Evolutionary conservation across 1,140 invertebrate genomes (phyloP).

Genomic region (Diprion similis): DNA sequence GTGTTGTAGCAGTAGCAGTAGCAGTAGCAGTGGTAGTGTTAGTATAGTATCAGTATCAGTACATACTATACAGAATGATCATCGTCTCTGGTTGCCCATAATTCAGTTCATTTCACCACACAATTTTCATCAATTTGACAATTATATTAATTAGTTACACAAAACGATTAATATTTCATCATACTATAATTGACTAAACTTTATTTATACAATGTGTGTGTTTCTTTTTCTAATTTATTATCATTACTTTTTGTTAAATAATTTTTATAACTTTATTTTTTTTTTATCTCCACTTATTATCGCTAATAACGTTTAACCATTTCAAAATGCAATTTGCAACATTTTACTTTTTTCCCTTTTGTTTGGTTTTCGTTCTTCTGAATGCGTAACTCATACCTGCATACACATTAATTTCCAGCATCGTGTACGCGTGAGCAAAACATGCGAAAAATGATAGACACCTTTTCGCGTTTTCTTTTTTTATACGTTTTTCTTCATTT

Average conservation of each 20-base stretch:
- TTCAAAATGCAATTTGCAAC: conserved; percentile 21
- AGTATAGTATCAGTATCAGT: neutral
- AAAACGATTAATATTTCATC: conserved; percentile 51
- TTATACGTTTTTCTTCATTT: conserved; percentile 19
- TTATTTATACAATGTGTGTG: conserved; percentile 52
- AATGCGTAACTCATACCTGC: too few species aligned
- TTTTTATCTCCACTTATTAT: conserved; percentile 13
- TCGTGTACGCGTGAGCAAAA: conserved; percentile 21
- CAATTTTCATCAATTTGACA: conserved; percentile 21
- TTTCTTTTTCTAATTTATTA: conserved; percentile 29
- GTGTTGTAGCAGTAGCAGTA: conserved; percentile 35
- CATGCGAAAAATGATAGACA: conserved; percentile 13
- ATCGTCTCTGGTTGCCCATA: conserved; percentile 58
- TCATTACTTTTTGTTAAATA: conserved; percentile 22
- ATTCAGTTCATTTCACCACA: conserved; percentile 40
- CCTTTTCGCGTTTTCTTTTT: conserved; percentile 11
- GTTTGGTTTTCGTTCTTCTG: neutral
- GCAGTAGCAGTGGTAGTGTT: conserved; percentile 26
- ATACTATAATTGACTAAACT: conserved; percentile 59
- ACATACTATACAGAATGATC: conserved; percentile 51
- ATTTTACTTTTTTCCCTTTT: conserved; percentile 17
- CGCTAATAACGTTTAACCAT: conserved; percentile 23
- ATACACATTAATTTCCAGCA: too few species aligned
- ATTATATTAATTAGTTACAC: conserved; percentile 37
- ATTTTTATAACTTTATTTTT: conserved; percentile 30